Evolutionary conservation across 2,797 vertebrate genomes (phyloP), one percentile per base, ranked within the genome.

Genomic region (Paguma larvata): DNA sequence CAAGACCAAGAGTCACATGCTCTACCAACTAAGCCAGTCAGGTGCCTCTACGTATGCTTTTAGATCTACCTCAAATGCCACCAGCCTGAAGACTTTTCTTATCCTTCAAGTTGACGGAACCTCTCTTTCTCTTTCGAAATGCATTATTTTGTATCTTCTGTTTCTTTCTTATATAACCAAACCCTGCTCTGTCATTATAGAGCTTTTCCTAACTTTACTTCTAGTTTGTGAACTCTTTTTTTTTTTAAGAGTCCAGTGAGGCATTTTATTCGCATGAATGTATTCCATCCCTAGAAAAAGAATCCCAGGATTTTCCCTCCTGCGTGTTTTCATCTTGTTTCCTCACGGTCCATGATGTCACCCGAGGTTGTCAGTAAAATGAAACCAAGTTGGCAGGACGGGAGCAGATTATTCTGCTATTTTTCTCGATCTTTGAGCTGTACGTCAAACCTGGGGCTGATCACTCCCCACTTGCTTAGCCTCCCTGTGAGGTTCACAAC

Each of bases 141-240:
- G 41, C 11, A 79, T 46, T 62, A 80, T 63, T 86, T 14, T 48
- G 19, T 77, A 48, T 12, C 32, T 82, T 75, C 68, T 77, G 15
- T 77, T 59, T 18, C n/a, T 96, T 89, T 93, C 13, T 87, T 48
- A 89, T 72, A 51, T 67, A 89, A 86, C 46, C 27, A 96, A 25
- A 67, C 65, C 21, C n/a, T 88, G 23, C 38, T 94, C 87, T 63
- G 30, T 38, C 73, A 59, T 78, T 46, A 75, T 48, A 83, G 70
- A 83, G 51, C 3, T 82, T 92, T 87, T 56, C 80, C 41, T 73
- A 56, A 51, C 32, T 94, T 94, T 86, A 51, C 16, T 86, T 95
- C 51, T 79, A 83, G 72, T 41, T 21, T 92, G 1, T 62, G 86
- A 87, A 51, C 30, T 72, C 30, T 72, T 82, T 87, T 91, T 73